Evolutionary conservation across 2,113 vertebrate genomes (phyloP), one percentile per base, ranked within the genome.

Genomic region (Pterocles burchelli): DNA sequence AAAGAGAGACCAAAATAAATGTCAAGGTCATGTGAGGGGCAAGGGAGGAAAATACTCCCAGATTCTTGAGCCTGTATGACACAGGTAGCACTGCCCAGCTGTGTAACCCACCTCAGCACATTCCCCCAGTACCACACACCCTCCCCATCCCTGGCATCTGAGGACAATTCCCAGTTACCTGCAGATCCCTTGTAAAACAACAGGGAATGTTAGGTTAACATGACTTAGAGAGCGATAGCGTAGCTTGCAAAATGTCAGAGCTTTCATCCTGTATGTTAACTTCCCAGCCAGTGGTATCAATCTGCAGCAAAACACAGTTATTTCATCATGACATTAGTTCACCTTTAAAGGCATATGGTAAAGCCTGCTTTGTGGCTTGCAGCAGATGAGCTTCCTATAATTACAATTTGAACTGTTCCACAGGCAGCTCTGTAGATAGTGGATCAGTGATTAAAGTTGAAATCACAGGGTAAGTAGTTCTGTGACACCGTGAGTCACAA

Each of bases 401-500:
- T 98, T 98, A 97, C 97, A 96, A 98, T 96, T 96, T 94, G 96
- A 97, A 97, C 95, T 77, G 96, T 97, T 97, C 96, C 96, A 93
- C 93, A 86, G 95, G 96, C 94, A 86, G 96, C 94, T 92, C 93
- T 91, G 26, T 8, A 95, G 96, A 97, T 97, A 96, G 96, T 10
- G 92, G 97, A 97, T 97, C 97, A 97, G 97, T 97, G 97, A 98
- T 97, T 97, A 97, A 97, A 97, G 96, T 95, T 92, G 97, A 96
- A 97, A 98, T 97, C 97, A 97, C 96, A 97, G 97, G 97, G 97
- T 98, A 98, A 97, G 97, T 97, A 97, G 96, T 97, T 97, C 96
- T 95, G 92, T 97, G 96, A 98, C 96, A 97, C 96, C 80, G 87
- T 84, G 96, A 97, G 96, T 95, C 97, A 97, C 97, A 96, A 97